Percentiles rank a stretch among this genome's conserved stretches.
These are phyloP conservation scores for Clepsis dumicolana DNA, from an alignment of 2,888 invertebrate genomes.

Conservation along the genomic window DNA sequence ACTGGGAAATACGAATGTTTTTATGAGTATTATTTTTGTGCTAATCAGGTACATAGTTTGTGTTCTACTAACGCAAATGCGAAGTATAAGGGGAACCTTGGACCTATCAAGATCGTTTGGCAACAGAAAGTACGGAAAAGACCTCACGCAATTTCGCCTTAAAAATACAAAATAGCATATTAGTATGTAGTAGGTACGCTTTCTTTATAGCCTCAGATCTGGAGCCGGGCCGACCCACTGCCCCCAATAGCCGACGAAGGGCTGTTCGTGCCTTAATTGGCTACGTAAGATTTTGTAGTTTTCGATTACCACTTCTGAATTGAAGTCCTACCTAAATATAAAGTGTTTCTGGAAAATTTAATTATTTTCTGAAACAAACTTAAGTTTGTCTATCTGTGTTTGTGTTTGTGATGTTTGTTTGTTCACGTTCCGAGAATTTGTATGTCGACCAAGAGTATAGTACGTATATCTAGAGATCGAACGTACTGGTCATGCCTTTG, in stretches of 20 bases:
- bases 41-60: neutral
- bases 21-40: no score
- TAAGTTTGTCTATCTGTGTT: no score
- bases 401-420: no score
- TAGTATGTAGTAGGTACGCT: no score
- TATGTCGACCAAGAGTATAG: no score
- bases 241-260: conserved; percentile 58
- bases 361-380: no score
- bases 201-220: conserved; percentile 65
- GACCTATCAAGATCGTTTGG: conserved; percentile 21
- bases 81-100: neutral
- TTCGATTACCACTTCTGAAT: neutral
- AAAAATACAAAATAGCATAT: conserved; percentile 41
- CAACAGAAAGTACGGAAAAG: conserved; percentile 20
- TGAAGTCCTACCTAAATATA: no score
- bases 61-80: neutral
- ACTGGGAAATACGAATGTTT: no score
- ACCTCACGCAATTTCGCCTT: conserved; percentile 61
- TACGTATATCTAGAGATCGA: no score
- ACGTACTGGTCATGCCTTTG: no score
- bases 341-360: no score
- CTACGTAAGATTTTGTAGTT: conserved; percentile 36
- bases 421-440: no score
- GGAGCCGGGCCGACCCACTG: conserved; percentile 75
- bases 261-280: conserved; percentile 43